phyloP scores from a whole-genome alignment of 2,888 invertebrate genomes.

The Tortrix viridana region DNA sequence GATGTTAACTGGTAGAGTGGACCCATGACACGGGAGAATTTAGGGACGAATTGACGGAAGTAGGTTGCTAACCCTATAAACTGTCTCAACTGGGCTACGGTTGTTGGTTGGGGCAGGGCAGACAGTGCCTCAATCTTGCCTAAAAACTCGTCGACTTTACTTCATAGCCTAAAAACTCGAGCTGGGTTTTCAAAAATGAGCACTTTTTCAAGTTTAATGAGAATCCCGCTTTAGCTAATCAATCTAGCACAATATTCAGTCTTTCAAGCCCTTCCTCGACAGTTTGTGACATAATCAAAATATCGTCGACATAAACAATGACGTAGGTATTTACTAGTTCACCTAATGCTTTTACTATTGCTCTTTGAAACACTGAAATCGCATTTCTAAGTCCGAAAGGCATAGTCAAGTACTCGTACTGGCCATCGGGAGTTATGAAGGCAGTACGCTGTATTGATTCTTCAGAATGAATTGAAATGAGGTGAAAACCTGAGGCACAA shows the following conservation, averaged over 20 bases:
- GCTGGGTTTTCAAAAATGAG: conserved; percentile 9
- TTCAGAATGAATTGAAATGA: not conserved
- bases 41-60: no score
- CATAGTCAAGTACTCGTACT: conserved; percentile 52
- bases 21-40: no score
- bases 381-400: conserved; percentile 58
- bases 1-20: no score
- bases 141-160: conserved; percentile 36
- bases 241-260: not conserved
- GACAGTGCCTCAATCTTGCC: conserved; percentile 32
- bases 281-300: not conserved
- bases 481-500: conserved; percentile 16
- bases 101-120: not conserved
- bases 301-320: conserved; percentile 23
- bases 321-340: conserved; percentile 4
- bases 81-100: not conserved
- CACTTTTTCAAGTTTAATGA: conserved; percentile 22
- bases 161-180: conserved; percentile 3
- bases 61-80: no score
- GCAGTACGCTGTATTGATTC: conserved; percentile 40
- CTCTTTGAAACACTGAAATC: conserved; percentile 51
- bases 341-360: conserved; percentile 18
- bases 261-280: conserved; percentile 8
- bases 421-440: conserved; percentile 42
- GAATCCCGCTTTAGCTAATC: conserved; percentile 11